A percentile compares a stretch with the other conserved stretches of the same genome.
Evolutionary conservation across 2,888 invertebrate species (phyloP).

Genomic region (Strigamia transsilvanica): DNA sequence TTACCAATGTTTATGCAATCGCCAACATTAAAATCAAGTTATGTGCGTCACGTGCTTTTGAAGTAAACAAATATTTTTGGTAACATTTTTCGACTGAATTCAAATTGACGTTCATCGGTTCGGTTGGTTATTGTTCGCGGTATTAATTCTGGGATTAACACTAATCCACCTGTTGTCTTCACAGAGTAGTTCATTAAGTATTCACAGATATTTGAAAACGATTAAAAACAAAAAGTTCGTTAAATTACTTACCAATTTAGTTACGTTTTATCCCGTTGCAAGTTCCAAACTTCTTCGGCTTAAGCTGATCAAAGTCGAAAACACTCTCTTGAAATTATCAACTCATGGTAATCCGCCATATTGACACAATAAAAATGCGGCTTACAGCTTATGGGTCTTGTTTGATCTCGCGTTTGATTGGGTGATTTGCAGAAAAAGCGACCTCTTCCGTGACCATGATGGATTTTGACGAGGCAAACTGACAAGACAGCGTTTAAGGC

Average conservation of each 20-base stretch:
- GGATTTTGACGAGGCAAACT: background rate
- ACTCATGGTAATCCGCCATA: background rate
- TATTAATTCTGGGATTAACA: too few species aligned
- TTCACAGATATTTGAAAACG: too few species aligned
- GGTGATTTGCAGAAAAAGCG: background rate
- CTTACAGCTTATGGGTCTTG: background rate
- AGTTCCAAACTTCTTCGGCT: background rate
- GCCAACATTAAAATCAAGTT: background rate
- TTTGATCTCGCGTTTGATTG: background rate
- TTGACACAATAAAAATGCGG: background rate
- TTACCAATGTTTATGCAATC: background rate
- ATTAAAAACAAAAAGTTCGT: background rate
- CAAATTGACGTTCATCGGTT: background rate
- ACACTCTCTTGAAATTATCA: background rate
- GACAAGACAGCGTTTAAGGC: background rate
- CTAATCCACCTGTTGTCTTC: background rate
- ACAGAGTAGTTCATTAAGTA: too few species aligned
- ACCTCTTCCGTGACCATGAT: background rate
- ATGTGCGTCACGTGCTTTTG: background rate
- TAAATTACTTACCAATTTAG: background rate
- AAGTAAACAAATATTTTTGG: background rate
- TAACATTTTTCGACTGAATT: background rate
- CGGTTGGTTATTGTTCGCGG: too few species aligned
- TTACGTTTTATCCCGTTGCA: background rate
- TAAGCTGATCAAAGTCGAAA: background rate